Evolutionary conservation across 1,140 invertebrate genomes (phyloP).

Genomic region (Laodelphax striatellus): DNA sequence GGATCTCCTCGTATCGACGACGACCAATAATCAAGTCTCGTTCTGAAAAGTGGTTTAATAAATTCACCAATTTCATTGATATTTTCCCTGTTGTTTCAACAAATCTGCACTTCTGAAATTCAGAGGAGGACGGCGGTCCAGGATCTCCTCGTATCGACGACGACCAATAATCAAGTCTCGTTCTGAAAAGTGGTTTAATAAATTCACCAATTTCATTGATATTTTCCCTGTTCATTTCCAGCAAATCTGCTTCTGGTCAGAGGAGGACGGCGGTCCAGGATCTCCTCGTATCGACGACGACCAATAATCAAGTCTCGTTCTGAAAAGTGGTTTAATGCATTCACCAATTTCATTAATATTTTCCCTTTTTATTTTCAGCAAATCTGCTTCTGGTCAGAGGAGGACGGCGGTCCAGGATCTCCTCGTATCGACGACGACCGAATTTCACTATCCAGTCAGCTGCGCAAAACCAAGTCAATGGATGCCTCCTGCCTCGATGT

Average conservation of each 20-base stretch:
- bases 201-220: too few relatives aligned
- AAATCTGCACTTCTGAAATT: too few relatives aligned
- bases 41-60: too few relatives aligned
- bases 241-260: too few relatives aligned
- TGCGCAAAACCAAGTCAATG: slow-evolving; percentile 77
- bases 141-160: slow-evolving; percentile 45
- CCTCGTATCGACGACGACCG: slow-evolving; percentile 45
- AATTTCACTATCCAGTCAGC: slow-evolving; percentile 51
- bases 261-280: slow-evolving; percentile 52
- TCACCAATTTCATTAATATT: too few relatives aligned
- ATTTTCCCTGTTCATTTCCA: too few relatives aligned
- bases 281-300: slow-evolving; percentile 46
- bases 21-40: too few relatives aligned
- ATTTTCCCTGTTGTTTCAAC: too few relatives aligned
- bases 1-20: slow-evolving; percentile 45
- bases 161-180: too few relatives aligned
- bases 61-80: too few relatives aligned
- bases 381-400: slow-evolving; percentile 61
- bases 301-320: too few relatives aligned
- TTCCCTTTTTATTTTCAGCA: slow-evolving; percentile 35
- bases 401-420: slow-evolving; percentile 52
- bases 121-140: slow-evolving; percentile 53
- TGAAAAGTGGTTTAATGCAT: neutral
- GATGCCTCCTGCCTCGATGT: slow-evolving; percentile 77
- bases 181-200: too few relatives aligned